Evolutionary conservation across 1,140 invertebrate genomes (phyloP), one percentile per base, ranked within the genome.

Genomic region (Drosophila tsacasi): DNA sequence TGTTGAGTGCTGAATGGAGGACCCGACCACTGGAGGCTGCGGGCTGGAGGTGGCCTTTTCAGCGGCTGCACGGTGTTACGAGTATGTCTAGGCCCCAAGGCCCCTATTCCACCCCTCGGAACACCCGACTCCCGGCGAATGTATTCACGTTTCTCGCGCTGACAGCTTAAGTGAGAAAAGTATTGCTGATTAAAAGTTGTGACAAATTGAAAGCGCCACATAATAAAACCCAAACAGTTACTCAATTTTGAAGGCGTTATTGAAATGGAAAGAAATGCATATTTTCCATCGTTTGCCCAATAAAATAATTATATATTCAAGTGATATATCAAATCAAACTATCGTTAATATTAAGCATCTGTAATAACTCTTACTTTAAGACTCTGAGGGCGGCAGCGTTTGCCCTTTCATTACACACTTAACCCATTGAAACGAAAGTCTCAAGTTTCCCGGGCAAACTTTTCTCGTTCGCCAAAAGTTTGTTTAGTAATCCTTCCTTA

Each of bases 151-250:
- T 85, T 85, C 81, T 63, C 58, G 42, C 66, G 83, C 75, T 81
- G 84, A 87, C 84, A 87, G 84, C 81, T 87, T 89, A 90, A 89
- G 84, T 89, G 84, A 89, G 84, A 89, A 84, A 89, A 90, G 77
- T 84, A 79, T 89, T 79, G 85, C 84, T 89, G 84, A 89, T 89
- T 89, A 89, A 89, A 90, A 79, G 63, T 73, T 76, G 83, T 89
- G 84, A 89, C 84, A 89, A 89, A 89, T 89, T 76, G 73, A 72
- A 78, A 46, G 69, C 75, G 83, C 64, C 66, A 68, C 57, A 35
- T 58, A 30, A 44, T 69, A 12, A 40, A 50, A 25, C 3, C 15
- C 15, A 12, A 42, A 39, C 30, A 39, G 21, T 57, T 37, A 21
- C 17, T 23, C 21, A 62, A 62, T 3, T 6, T n/a, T 2, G 17